Conservation (phyloP, 2,888 invertebrate genomes). For the Machimus atricapillus region DNA sequence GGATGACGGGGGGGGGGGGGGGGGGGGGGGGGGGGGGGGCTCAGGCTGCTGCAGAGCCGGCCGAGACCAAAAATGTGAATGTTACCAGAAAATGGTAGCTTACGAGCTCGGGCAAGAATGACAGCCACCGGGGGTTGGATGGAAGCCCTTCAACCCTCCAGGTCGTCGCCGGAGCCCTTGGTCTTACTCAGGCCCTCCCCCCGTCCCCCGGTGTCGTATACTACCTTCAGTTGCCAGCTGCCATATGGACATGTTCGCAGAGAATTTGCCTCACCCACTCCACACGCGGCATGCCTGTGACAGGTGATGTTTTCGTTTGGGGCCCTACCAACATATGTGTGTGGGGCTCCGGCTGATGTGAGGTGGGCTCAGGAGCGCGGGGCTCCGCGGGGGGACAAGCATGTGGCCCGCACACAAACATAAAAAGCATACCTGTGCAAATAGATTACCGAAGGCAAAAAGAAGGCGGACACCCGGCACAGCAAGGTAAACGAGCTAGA, state of each 20-base stretch:
- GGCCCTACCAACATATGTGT: neutral
- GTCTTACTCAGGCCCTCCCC: neutral
- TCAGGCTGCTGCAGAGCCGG: neutral
- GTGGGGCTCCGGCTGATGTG: neutral
- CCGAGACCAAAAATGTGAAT: neutral
- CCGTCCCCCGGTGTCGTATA: neutral
- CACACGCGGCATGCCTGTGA: neutral
- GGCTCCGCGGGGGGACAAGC: neutral
- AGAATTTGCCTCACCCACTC: conserved; percentile 28
- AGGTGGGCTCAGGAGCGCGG: neutral
- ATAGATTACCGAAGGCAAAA: conserved; percentile 21
- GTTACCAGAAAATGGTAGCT: neutral
- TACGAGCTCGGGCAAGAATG: conserved; percentile 1
- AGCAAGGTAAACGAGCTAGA: conserved; percentile 22
- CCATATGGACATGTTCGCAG: conserved; percentile 25
- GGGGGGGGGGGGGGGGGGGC: too few relatives aligned
- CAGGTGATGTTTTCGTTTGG: conserved; percentile 37
- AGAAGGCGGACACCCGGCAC: conserved; percentile 24
- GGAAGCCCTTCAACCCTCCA: neutral
- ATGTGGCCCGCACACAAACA: neutral
- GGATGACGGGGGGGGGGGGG: neutral
- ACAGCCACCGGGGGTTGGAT: neutral
- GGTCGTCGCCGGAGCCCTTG: neutral
- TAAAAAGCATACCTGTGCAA: conserved; percentile 5
- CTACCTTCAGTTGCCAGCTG: neutral